Evolutionary conservation across 1,140 invertebrate species (phyloP), one percentile per base, ranked within the genome.

Genomic region (Anastrepha ludens): DNA sequence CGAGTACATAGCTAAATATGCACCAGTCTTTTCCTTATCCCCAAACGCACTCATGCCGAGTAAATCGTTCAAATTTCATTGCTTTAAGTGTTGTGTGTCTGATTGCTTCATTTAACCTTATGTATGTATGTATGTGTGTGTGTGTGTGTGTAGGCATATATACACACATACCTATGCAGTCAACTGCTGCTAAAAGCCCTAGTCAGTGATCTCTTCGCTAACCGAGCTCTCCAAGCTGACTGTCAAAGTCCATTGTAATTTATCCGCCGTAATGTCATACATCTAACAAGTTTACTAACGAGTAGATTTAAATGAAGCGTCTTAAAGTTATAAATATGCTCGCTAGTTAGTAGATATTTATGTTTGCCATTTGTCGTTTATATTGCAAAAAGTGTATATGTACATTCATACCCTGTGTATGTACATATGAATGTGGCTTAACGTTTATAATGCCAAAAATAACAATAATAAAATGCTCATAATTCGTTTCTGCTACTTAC

Each of bases 21-120:
- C 29, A 29, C 29, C 29, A 29, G 29, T 78, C n/a, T 78, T 0
- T 78, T 78, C 47, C 41, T 55, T 39, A 78, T 3, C n/a, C 17
- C n/a, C 17, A 81, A 81, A 81, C 74, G 74, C 74, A 81, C 74
- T 81, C 74, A 81, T n/a, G 74, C 74, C 74, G 74, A 58, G 74
- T 81, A 81, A 81, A 58, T 50, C 47, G 20, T 50, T 81, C 44
- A 81, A 29, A 55, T 81, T 81, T 81, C 74, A 81, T 81, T 55
- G 41, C 20, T 11, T 55, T 81, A 81, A 81, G 74, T 81, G n/a
- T 81, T 81, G 44, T 81, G 41, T 55, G 74, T 81, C 74, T 81
- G 74, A 81, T 81, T 81, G 74, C 74, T 81, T 55, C 74, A 81
- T 81, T 81, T 81, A 29, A 9, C 74, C 50, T 8, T 11, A 62